A percentile compares a stretch with the other conserved stretches of the same genome.
These are phyloP conservation scores for Eptatretus burgeri DNA, from an alignment of 2,113 vertebrate genomes.

Conservation along the genomic window DNA sequence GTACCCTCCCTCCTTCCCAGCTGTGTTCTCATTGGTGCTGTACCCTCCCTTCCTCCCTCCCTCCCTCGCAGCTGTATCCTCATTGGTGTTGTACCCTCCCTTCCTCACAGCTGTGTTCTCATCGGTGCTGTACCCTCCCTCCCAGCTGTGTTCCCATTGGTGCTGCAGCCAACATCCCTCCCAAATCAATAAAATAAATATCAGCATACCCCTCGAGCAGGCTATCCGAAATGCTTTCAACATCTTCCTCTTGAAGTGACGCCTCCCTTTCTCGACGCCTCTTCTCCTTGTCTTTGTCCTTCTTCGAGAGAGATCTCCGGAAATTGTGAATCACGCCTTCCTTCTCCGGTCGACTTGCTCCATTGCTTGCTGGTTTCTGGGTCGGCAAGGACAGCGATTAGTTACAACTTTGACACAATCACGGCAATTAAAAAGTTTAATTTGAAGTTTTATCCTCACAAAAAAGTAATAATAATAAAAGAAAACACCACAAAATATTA, in stretches of 20 bases:
- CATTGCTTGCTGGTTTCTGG: constrained; percentile 75
- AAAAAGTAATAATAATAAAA: not conserved
- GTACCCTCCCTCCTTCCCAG: too few relatives aligned
- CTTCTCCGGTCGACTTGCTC: constrained; percentile 72
- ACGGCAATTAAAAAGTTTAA: not conserved
- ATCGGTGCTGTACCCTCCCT: too few relatives aligned
- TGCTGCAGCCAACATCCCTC: too few relatives aligned
- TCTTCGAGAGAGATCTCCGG: constrained; percentile 80
- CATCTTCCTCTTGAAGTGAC: not conserved
- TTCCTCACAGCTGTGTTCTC: too few relatives aligned
- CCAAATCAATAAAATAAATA: too few relatives aligned
- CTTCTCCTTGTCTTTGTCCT: constrained; percentile 89
- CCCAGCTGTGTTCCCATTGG: too few relatives aligned
- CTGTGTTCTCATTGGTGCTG: too few relatives aligned
- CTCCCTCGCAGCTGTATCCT: too few relatives aligned
- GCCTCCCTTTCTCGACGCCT: constrained; percentile 54
- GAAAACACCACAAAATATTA: not conserved
- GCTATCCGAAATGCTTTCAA: not conserved
- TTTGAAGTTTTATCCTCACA: not conserved
- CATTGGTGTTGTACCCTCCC: too few relatives aligned
- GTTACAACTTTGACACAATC: not conserved
- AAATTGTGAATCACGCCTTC: constrained; percentile 97
- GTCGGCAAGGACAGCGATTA: constrained; percentile 8
- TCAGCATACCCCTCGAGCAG: too few relatives aligned
- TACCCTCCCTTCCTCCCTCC: too few relatives aligned